A percentile compares a stretch with the other conserved stretches of the same genome.
Conservation (phyloP, 2,113 vertebrate species). For the Pseudorectes ferrugineus region DNA sequence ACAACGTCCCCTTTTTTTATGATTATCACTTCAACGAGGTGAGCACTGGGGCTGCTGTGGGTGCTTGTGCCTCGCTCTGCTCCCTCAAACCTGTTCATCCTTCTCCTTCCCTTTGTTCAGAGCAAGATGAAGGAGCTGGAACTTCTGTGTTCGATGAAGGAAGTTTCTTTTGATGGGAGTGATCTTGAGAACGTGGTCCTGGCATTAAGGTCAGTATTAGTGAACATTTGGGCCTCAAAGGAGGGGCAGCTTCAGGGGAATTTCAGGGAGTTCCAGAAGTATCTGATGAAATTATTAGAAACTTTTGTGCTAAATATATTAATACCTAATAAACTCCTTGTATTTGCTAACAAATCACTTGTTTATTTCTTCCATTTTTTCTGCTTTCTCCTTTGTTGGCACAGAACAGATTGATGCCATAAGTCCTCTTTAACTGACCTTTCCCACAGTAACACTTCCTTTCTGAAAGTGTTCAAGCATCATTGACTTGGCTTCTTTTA, state of each 20-base stretch:
- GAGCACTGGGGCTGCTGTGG: neutral
- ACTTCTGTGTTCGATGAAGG: constrained; percentile 94
- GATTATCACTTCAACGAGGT: constrained; percentile 99
- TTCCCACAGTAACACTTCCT: neutral
- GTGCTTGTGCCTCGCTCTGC: neutral
- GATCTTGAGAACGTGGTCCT: constrained; percentile 95
- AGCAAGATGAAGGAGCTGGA: constrained; percentile 98
- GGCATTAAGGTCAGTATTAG: constrained; percentile 81
- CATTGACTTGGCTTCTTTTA: neutral
- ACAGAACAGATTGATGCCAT: neutral
- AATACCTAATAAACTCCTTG: neutral
- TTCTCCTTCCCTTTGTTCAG: constrained; percentile 51
- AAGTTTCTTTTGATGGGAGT: constrained; percentile 89
- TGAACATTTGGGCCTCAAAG: neutral
- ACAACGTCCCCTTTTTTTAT: constrained; percentile 92
- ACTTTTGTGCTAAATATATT: neutral
- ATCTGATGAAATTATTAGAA: neutral
- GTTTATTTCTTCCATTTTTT: neutral
- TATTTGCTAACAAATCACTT: neutral
- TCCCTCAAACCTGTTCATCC: neutral
- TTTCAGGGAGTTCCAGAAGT: neutral
- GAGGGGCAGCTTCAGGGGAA: neutral
- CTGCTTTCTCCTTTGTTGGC: neutral
- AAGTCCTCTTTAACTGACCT: neutral
- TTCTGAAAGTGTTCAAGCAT: neutral